phyloP scores from a whole-genome alignment of 2,797 vertebrate species.

The Labroides dimidiatus region DNA sequence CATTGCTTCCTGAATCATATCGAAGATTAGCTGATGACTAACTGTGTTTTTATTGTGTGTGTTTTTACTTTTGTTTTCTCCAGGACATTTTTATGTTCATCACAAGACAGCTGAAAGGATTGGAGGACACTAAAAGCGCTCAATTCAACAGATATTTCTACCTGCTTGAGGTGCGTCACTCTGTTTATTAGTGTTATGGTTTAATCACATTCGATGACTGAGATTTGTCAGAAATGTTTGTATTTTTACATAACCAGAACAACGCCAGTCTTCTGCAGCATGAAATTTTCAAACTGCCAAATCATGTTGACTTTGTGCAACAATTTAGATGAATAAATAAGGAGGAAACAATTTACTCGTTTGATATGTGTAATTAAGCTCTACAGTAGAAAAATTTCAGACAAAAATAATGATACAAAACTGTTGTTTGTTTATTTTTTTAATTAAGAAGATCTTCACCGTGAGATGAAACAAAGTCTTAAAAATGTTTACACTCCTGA shows the following conservation, averaged over 20 bases:
- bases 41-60: not conserved
- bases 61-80: slow-evolving; percentile 23
- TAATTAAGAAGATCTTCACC: no score
- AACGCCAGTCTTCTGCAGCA: not conserved
- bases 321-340: no score
- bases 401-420: no score
- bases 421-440: no score
- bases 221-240: not conserved
- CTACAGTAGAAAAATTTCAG: no score
- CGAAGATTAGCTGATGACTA: not conserved
- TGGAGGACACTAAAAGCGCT: slow-evolving; percentile 98
- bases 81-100: slow-evolving; percentile 99
- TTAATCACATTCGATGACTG: not conserved
- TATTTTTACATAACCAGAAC: not conserved
- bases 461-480: no score
- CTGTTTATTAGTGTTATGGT: not conserved
- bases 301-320: not conserved
- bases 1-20: not conserved
- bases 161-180: slow-evolving; percentile 91
- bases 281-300: no score
- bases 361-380: no score
- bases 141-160: slow-evolving; percentile 99
- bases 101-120: slow-evolving; percentile 96
- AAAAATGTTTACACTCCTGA: no score
- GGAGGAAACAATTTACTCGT: no score